These are phyloP conservation scores for Chloromyia formosa DNA, from an alignment of 2,888 invertebrate species.

Conservation along the genomic window DNA sequence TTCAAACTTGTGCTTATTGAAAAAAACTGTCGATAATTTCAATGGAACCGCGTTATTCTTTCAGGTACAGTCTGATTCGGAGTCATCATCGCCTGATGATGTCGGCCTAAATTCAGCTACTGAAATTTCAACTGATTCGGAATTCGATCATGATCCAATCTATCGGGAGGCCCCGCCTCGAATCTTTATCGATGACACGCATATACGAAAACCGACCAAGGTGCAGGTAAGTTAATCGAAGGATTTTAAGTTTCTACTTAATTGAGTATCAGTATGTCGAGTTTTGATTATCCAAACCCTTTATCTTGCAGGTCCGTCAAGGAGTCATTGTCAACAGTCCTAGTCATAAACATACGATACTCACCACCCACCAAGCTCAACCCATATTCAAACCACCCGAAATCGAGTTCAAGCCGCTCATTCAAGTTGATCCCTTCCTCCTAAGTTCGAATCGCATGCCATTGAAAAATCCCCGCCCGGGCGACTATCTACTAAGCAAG, in stretches of 20 bases:
- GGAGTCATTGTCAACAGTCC: slow-evolving; percentile 56
- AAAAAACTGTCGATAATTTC: too few species aligned
- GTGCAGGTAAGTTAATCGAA: slow-evolving; percentile 67
- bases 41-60: slow-evolving; percentile 48
- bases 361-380: slow-evolving; percentile 51
- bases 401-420: slow-evolving; percentile 63
- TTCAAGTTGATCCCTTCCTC: slow-evolving; percentile 63
- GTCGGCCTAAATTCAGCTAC: slow-evolving; percentile 86
- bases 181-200: slow-evolving; percentile 76
- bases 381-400: slow-evolving; percentile 49
- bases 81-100: slow-evolving; percentile 73
- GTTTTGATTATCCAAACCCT: not conserved
- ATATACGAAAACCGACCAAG: slow-evolving; percentile 70
- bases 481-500: slow-evolving; percentile 82
- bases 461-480: slow-evolving; percentile 69
- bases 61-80: slow-evolving; percentile 74
- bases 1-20: too few species aligned
- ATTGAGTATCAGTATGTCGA: not conserved
- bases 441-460: slow-evolving; percentile 62
- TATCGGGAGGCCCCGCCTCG: slow-evolving; percentile 74
- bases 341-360: slow-evolving; percentile 51
- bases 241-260: not conserved
- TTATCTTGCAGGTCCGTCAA: slow-evolving; percentile 58
- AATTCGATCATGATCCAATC: slow-evolving; percentile 86
- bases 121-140: slow-evolving; percentile 92